phyloP scores from a whole-genome alignment of 2,797 vertebrate species.

The Sebastes jordani region DNA sequence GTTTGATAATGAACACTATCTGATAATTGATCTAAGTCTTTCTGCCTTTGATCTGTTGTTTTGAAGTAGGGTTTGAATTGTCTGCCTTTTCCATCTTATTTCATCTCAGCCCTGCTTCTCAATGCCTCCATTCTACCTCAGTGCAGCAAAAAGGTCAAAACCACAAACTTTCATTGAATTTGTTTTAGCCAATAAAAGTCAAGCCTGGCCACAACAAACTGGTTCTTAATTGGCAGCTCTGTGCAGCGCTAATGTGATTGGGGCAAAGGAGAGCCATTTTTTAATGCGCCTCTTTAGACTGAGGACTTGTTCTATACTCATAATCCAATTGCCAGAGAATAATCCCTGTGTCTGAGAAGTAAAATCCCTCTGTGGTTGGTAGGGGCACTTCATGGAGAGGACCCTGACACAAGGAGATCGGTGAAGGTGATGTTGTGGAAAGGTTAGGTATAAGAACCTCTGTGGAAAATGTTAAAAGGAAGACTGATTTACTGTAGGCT shows the following conservation, averaged over 20 bases:
- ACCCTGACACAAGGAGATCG: constrained; percentile 19
- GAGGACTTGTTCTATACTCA: constrained; percentile 76
- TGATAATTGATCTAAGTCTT: background rate
- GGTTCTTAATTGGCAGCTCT: constrained; percentile 79
- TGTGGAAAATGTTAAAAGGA: constrained; percentile 1
- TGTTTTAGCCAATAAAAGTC: constrained; percentile 83
- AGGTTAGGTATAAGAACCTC: constrained; percentile 21
- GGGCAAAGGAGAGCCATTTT: constrained; percentile 63
- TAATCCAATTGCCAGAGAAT: constrained; percentile 83
- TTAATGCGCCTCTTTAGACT: constrained; percentile 74
- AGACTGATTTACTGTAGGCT: background rate
- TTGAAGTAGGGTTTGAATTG: constrained; percentile 27
- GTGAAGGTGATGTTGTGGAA: constrained; percentile 15
- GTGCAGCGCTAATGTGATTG: constrained; percentile 83
- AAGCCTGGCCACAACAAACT: constrained; percentile 67
- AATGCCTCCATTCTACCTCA: constrained; percentile 64
- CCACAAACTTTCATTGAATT: constrained; percentile 82
- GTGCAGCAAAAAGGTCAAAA: constrained; percentile 82
- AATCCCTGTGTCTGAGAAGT: constrained; percentile 79
- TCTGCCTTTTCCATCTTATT: constrained; percentile 47
- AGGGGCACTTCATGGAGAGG: constrained; percentile 35
- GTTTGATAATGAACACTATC: constrained; percentile 7
- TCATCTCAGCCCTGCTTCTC: constrained; percentile 42
- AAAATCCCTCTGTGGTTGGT: constrained; percentile 67
- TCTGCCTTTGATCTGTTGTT: constrained; percentile 25